These are phyloP conservation scores for Lucilia cuprina DNA, from an alignment of 1,140 invertebrate species.

Conservation along the genomic window DNA sequence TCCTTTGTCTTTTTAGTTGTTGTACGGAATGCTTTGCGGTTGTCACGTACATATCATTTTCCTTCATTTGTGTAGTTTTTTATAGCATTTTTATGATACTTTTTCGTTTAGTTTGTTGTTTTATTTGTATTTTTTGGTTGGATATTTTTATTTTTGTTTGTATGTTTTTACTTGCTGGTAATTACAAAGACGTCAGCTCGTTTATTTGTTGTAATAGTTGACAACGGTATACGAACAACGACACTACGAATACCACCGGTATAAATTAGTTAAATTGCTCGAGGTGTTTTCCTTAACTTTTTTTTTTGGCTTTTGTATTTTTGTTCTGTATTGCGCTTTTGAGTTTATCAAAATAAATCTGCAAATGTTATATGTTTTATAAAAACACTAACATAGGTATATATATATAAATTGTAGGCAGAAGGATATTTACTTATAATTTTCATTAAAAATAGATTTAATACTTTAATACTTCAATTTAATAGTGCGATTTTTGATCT, in stretches of 20 bases:
- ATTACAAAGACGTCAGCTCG: conserved; percentile 33
- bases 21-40: neutral
- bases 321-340: conserved; percentile 13
- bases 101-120: neutral
- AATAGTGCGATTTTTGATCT: too few relatives aligned
- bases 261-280: conserved; percentile 26
- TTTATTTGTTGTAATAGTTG: conserved; percentile 29
- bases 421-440: too few relatives aligned
- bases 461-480: too few relatives aligned
- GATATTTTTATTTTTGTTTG: neutral
- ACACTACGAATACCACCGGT: neutral
- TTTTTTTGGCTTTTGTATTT: neutral
- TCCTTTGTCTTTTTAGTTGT: neutral
- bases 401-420: neutral
- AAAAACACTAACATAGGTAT: neutral
- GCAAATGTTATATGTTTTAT: neutral
- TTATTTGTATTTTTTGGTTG: neutral
- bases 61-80: conserved; percentile 11
- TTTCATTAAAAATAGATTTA: too few relatives aligned
- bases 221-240: neutral
- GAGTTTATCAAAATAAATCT: neutral
- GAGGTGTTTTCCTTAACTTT: conserved; percentile 16
- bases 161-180: neutral
- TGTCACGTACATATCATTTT: conserved; percentile 11
- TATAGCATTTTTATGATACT: conserved; percentile 15